phyloP scores from a whole-genome alignment of 2,113 vertebrate genomes.

The Genyomyrus donnyi region DNA sequence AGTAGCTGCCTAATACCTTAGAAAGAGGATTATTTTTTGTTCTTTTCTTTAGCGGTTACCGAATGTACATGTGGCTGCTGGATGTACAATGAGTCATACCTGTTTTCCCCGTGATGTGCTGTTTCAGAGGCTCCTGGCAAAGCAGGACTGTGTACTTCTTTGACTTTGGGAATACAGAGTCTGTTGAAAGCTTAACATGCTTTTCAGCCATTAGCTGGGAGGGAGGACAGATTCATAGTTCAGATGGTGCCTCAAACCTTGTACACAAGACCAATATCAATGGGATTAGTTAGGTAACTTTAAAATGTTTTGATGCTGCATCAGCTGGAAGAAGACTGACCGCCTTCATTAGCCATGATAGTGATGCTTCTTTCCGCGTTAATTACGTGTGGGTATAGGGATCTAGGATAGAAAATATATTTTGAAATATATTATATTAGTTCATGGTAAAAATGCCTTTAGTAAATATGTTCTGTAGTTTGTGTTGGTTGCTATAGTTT shows the following conservation, averaged over 20 bases:
- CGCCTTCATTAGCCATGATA: not conserved
- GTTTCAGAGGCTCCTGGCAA: not conserved
- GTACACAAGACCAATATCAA: not conserved
- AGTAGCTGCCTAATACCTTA: not conserved
- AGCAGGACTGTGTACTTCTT: not conserved
- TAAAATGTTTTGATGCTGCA: not conserved
- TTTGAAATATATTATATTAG: not conserved
- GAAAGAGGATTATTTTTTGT: not conserved
- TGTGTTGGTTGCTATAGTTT: not conserved
- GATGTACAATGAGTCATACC: not conserved
- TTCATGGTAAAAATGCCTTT: not conserved
- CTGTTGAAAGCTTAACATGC: not conserved
- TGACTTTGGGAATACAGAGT: not conserved
- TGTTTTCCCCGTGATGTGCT: not conserved
- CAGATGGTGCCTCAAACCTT: not conserved
- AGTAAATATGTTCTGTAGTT: not conserved
- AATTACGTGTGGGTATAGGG: not conserved
- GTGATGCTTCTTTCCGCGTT: not conserved
- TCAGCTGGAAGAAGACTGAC: not conserved
- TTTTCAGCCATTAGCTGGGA: not conserved
- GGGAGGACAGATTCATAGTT: not conserved
- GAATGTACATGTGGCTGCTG: not conserved
- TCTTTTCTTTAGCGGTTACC: not conserved
- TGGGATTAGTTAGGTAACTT: not conserved
- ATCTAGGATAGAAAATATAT: not conserved